phyloP scores from a whole-genome alignment of 2,797 vertebrate genomes.

The Echeneis naucrates region DNA sequence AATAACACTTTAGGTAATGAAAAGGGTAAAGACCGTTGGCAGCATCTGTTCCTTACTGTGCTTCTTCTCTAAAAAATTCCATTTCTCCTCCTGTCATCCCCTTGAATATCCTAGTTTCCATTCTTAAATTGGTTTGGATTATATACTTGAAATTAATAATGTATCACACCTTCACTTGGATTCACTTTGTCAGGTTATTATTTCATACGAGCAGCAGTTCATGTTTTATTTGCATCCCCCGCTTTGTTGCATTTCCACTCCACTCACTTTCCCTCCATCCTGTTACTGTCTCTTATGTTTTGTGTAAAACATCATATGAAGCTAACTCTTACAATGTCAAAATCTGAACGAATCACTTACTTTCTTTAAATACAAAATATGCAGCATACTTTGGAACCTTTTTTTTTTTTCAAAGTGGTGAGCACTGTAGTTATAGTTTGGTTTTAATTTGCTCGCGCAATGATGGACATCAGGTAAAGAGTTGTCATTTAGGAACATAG shows the following conservation, averaged over 20 bases:
- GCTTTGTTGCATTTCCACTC: conserved; percentile 5
- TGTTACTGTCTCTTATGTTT: conserved; percentile 11
- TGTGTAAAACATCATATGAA: neutral
- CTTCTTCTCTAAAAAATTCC: neutral
- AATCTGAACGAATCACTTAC: neutral
- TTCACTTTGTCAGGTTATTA: conserved; percentile 33
- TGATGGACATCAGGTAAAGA: neutral
- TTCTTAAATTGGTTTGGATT: conserved; percentile 12
- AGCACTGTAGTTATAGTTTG: neutral
- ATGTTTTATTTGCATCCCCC: conserved; percentile 28
- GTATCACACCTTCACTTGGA: conserved; percentile 10
- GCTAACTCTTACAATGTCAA: neutral
- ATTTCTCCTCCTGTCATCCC: conserved; percentile 1
- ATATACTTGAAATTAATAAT: conserved; percentile 29
- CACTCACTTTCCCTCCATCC: neutral
- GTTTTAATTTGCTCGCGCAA: neutral
- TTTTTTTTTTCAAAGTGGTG: neutral
- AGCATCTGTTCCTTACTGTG: conserved; percentile 1
- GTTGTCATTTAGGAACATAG: neutral
- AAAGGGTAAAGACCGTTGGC: neutral
- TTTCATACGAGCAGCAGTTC: conserved; percentile 5
- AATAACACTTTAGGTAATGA: conserved; percentile 1
- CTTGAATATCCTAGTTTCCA: conserved; percentile 19
- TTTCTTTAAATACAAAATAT: neutral
- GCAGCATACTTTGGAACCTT: neutral